phyloP scores from a whole-genome alignment of 2,113 vertebrate species.

The Pollimyrus isidori region DNA sequence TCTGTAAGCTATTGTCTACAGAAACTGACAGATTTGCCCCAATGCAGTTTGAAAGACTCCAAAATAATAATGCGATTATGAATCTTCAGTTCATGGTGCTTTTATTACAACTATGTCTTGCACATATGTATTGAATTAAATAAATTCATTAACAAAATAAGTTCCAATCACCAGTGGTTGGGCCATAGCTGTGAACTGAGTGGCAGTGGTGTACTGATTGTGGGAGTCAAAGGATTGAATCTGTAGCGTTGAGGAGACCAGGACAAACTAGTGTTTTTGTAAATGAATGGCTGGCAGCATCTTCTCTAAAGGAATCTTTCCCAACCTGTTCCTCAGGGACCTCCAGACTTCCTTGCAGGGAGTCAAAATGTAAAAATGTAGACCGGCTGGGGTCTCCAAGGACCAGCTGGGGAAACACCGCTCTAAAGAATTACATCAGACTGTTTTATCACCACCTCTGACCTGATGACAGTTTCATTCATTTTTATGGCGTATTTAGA shows the following conservation, averaged over 20 bases:
- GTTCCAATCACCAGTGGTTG: neutral
- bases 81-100: neutral
- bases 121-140: neutral
- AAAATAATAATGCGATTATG: neutral
- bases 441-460: constrained; percentile 1
- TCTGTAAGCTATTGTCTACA: neutral
- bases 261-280: neutral
- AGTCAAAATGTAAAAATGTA: neutral
- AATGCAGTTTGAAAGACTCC: neutral
- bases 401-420: neutral
- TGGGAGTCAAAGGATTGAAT: neutral
- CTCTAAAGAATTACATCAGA: constrained; percentile 24
- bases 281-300: neutral
- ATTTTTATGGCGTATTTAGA: constrained; percentile 27
- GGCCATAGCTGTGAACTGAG: neutral
- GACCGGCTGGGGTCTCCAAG: neutral
- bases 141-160: neutral
- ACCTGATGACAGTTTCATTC: constrained; percentile 25
- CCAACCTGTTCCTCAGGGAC: neutral
- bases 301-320: neutral
- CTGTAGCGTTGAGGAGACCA: neutral
- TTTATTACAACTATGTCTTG: neutral
- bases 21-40: neutral
- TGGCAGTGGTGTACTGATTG: neutral
- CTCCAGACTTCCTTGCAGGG: neutral